Conservation (phyloP, 1,140 invertebrate species). For the Brachionus rubens region DNA sequence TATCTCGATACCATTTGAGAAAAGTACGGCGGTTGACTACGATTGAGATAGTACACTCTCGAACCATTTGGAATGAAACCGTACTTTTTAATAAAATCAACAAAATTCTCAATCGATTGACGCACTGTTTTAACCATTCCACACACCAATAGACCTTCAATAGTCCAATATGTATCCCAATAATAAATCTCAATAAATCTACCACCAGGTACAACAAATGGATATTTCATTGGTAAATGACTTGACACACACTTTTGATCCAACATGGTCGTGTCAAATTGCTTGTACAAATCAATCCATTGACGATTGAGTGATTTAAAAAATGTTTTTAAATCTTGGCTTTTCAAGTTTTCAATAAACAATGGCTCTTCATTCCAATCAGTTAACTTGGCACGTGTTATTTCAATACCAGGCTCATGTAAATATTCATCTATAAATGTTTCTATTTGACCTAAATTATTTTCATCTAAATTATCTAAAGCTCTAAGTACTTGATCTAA, state of each 20-base stretch:
- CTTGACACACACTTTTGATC: conserved; percentile 20
- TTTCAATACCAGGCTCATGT: conserved; percentile 33
- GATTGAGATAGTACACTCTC: conserved; percentile 76
- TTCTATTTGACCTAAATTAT: conserved; percentile 11
- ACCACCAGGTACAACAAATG: conserved; percentile 78
- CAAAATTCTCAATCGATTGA: conserved; percentile 66
- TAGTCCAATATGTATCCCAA: conserved; percentile 91
- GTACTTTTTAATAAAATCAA: conserved; percentile 50
- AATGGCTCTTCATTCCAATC: conserved; percentile 26
- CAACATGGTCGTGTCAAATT: not conserved
- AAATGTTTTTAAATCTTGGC: not conserved
- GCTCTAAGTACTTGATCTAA: conserved; percentile 22
- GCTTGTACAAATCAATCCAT: conserved; percentile 36
- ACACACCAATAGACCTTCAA: conserved; percentile 72
- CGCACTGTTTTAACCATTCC: conserved; percentile 75
- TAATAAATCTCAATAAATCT: conserved; percentile 82
- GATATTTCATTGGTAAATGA: conserved; percentile 43
- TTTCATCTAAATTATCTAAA: conserved; percentile 7
- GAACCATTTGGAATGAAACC: conserved; percentile 87
- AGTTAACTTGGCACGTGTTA: not conserved
- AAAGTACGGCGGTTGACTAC: conserved; percentile 81
- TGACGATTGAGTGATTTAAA: not conserved
- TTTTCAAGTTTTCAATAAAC: not conserved
- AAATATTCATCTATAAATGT: conserved; percentile 26
- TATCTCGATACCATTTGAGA: conserved; percentile 70